Conservation (phyloP, 2,113 vertebrate genomes). For the Crocuta crocuta region DNA sequence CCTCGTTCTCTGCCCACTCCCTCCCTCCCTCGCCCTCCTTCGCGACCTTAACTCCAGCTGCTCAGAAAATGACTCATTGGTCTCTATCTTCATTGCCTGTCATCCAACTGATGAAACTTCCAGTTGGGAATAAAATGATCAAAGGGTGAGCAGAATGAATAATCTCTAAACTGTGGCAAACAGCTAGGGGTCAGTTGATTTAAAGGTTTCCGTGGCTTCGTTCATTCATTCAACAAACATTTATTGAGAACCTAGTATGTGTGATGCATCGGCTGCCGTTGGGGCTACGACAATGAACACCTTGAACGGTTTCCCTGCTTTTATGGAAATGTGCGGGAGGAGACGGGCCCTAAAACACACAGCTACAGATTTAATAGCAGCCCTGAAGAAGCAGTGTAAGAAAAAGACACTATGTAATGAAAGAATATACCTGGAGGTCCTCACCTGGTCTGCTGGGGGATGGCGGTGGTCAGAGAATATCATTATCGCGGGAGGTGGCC, state of each 20-base stretch:
- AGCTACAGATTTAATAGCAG: background rate
- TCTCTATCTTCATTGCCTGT: background rate
- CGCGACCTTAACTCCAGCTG: background rate
- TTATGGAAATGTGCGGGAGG: too few species aligned
- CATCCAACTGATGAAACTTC: background rate
- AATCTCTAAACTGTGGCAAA: background rate
- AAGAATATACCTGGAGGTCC: rapidly evolving
- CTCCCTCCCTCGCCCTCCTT: background rate
- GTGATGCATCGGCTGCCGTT: rapidly evolving
- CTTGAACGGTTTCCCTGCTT: background rate
- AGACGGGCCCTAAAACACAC: background rate
- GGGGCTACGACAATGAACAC: rapidly evolving
- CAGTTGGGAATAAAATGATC: background rate
- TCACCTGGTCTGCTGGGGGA: background rate
- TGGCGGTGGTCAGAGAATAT: background rate
- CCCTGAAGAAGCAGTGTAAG: rapidly evolving
- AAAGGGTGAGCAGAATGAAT: background rate
- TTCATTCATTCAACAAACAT: background rate
- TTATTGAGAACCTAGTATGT: background rate
- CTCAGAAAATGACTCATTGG: background rate
- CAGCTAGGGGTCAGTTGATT: background rate
- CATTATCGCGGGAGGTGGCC: too few species aligned
- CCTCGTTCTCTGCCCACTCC: background rate
- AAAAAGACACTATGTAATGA: too few species aligned
- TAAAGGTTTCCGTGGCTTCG: background rate